Conservation (phyloP, 2,797 vertebrate genomes). For the Passerculus sandwichensis region DNA sequence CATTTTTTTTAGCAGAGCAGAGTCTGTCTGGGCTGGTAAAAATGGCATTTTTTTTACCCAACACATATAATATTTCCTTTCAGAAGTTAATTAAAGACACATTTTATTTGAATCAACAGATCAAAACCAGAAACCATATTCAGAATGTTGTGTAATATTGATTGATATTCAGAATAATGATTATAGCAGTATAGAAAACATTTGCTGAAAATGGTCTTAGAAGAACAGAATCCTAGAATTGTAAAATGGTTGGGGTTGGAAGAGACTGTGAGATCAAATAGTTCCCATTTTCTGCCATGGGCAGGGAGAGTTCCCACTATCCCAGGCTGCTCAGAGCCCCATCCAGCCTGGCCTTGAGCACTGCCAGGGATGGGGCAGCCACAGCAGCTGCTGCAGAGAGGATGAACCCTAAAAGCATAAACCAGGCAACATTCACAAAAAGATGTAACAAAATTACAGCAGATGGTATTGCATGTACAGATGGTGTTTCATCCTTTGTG, state of each 20-base stretch:
- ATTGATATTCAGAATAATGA: not conserved
- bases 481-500: not conserved
- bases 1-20: not conserved
- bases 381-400: not conserved
- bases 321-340: not conserved
- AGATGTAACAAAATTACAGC: not conserved
- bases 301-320: not conserved
- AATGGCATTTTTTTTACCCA: not conserved
- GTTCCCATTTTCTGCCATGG: not conserved
- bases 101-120: slow-evolving; percentile 5
- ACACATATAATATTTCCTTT: not conserved
- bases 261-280: not conserved
- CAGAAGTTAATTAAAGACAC: not conserved
- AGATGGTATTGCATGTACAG: not conserved
- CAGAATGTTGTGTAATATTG: not conserved
- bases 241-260: not conserved
- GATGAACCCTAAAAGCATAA: not conserved
- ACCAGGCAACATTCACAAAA: not conserved
- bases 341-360: not conserved
- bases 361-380: not conserved
- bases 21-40: not conserved
- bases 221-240: not conserved
- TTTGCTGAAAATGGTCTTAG: not conserved
- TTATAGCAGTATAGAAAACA: not conserved
- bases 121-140: not conserved